These are phyloP conservation scores for Drosophila cognata DNA, from an alignment of 2,888 invertebrate genomes.

Conservation along the genomic window DNA sequence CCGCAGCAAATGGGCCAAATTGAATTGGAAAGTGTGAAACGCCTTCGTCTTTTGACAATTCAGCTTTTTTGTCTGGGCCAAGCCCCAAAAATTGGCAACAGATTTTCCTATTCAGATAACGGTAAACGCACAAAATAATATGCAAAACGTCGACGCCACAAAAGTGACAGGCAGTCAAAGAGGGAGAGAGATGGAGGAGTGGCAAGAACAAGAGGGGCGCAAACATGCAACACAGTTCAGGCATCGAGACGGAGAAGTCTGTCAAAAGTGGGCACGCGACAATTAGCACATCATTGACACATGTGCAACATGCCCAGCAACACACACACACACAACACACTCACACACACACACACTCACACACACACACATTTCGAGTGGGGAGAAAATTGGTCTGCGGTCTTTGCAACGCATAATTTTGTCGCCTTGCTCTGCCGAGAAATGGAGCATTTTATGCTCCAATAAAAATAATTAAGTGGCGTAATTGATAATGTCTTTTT, in stretches of 20 bases:
- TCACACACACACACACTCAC: constrained; percentile 5
- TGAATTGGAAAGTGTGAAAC: constrained; percentile 63
- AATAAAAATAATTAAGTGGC: constrained; percentile 80
- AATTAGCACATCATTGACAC: constrained; percentile 80
- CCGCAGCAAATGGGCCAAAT: constrained; percentile 26
- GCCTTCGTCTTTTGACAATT: constrained; percentile 44
- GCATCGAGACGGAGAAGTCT: constrained; percentile 28
- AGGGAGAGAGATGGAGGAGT: background rate
- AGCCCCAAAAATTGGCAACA: constrained; percentile 53
- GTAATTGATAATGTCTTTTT: constrained; percentile 79
- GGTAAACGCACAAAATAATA: constrained; percentile 42
- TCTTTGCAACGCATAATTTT: constrained; percentile 4
- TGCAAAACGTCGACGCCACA: constrained; percentile 42
- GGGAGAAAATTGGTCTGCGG: constrained; percentile 16
- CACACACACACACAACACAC: constrained; percentile 14
- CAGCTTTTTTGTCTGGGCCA: constrained; percentile 44
- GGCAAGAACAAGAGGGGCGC: background rate
- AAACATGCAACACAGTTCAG: constrained; percentile 38
- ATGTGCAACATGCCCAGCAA: constrained; percentile 55
- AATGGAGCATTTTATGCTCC: constrained; percentile 80
- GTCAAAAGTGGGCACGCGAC: constrained; percentile 72
- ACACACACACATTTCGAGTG: constrained; percentile 5
- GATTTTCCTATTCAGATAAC: constrained; percentile 25
- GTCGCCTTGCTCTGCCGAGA: constrained; percentile 54
- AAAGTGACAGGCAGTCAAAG: background rate